Base-by-base conservation (phyloP, 2,888 invertebrate genomes). In the Epistrophe grossulariae region DNA sequence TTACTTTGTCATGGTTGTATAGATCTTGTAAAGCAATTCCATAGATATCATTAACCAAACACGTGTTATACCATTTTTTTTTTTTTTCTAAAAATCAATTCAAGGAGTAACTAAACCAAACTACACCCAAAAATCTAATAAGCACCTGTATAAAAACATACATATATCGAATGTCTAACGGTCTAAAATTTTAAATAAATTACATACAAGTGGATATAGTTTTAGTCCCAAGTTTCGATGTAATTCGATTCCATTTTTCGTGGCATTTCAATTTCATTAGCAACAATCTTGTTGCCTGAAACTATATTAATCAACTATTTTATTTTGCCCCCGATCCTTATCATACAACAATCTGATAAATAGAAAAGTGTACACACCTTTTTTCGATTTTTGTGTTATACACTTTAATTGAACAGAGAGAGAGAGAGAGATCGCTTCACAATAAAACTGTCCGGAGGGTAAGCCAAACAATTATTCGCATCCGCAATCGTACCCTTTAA, bases 341-440 rank as follows among this genome's bases (percentile, higher is more conserved):
- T 84, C 76, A 38, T 13, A 38, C n/a, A 68, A 48, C 68, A 68
- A 48, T 79, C 57, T 73, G 72, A 78, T 73, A 79, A 55, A 28
- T 77, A 52, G 43, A 62, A 70, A 80, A 50, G 40, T 19, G 35
- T 76, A 48, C 62, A 76, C 55, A 57, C 70, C 62, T 62, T 35
- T 52, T 72, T 60, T 50, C 13, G n/a, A 7, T 64, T 64, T 55
- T 45, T 59, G 35, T 79, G 73, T 82, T 71, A 24, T 24, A 66
- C 87, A 60, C 79, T 83, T 83, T 79, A 79, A 87, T 87, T 76
- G 79, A 82, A 87, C 74, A 82, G 24, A 60, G 60, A 62, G 24
- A 24, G 24, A 24, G 24, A 24, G 24, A 24, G 24, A 40, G 17
- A 28, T 28, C 15, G 62, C 38, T 55, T 55, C 31, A 15, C n/a